These are phyloP conservation scores for Drosophila lacertosa DNA, from an alignment of 1,140 invertebrate genomes.

Conservation along the genomic window DNA sequence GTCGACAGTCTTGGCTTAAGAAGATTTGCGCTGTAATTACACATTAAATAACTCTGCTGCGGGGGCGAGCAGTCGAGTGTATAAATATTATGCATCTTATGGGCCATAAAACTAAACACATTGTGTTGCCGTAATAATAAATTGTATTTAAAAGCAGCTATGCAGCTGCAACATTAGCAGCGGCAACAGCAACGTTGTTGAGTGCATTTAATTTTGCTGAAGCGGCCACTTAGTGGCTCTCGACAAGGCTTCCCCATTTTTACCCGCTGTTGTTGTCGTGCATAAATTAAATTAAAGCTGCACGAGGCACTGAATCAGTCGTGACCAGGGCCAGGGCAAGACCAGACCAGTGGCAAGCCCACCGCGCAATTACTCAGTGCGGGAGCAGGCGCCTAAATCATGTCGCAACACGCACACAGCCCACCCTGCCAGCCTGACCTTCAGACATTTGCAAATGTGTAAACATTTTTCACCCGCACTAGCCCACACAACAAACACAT, in stretches of 20 bases:
- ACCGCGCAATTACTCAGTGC: constrained; percentile 73
- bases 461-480: constrained; percentile 71
- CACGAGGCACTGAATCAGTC: constrained; percentile 51
- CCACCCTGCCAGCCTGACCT: constrained; percentile 47
- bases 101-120: constrained; percentile 75
- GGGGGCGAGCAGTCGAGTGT: constrained; percentile 45
- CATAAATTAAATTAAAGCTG: constrained; percentile 80
- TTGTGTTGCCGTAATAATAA: constrained; percentile 75
- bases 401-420: constrained; percentile 49
- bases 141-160: constrained; percentile 57
- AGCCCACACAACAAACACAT: constrained; percentile 19
- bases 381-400: constrained; percentile 69
- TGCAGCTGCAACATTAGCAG: constrained; percentile 33
- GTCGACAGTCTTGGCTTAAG: constrained; percentile 42
- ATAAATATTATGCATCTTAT: constrained; percentile 67
- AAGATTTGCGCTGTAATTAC: constrained; percentile 73
- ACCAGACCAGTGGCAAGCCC: constrained; percentile 18
- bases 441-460: constrained; percentile 81
- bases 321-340: constrained; percentile 39
- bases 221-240: constrained; percentile 76
- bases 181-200: constrained; percentile 46
- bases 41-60: constrained; percentile 71
- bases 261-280: constrained; percentile 23
- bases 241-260: constrained; percentile 43
- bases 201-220: constrained; percentile 79